A percentile compares a stretch with the other conserved stretches of the same genome.
phyloP scores from a whole-genome alignment of 2,888 invertebrate genomes.

The Metallyticus violacea region DNA sequence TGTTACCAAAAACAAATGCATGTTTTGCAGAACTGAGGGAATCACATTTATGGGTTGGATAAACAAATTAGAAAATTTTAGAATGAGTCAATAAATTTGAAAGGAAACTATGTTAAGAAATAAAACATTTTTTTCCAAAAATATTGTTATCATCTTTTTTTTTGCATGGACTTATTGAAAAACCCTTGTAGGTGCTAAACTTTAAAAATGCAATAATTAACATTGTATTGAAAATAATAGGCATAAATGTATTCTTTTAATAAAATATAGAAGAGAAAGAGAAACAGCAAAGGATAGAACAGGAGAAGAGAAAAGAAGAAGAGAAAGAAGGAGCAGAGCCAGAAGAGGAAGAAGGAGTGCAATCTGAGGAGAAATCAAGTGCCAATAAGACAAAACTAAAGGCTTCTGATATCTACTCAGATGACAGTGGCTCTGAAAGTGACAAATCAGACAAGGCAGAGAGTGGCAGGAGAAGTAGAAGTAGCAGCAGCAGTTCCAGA shows the following conservation, averaged over 20 bases:
- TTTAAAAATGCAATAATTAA: too few relatives aligned
- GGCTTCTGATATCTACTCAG: constrained; percentile 93
- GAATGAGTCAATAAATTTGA: too few relatives aligned
- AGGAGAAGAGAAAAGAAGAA: constrained; percentile 42
- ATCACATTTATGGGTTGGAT: too few relatives aligned
- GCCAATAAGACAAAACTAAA: constrained; percentile 71
- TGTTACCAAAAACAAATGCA: too few relatives aligned
- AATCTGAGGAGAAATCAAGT: constrained; percentile 49
- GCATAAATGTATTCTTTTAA: background rate
- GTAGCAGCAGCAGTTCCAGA: constrained; percentile 43
- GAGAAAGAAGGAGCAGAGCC: constrained; percentile 47
- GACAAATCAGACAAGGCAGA: constrained; percentile 54
- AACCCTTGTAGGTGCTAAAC: too few relatives aligned
- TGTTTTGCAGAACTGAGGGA: too few relatives aligned
- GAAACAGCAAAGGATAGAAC: constrained; percentile 48
- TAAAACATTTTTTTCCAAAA: too few relatives aligned
- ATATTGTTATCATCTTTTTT: too few relatives aligned
- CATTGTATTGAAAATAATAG: background rate
- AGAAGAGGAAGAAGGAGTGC: constrained; percentile 37
- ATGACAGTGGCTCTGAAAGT: constrained; percentile 72
- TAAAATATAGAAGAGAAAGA: constrained; percentile 48
- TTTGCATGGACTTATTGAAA: too few relatives aligned
- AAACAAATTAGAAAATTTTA: too few relatives aligned
- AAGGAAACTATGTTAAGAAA: too few relatives aligned
- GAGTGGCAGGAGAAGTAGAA: constrained; percentile 46